Base-by-base conservation (phyloP, 2,113 vertebrate species). In the Corvus moneduloides region DNA sequence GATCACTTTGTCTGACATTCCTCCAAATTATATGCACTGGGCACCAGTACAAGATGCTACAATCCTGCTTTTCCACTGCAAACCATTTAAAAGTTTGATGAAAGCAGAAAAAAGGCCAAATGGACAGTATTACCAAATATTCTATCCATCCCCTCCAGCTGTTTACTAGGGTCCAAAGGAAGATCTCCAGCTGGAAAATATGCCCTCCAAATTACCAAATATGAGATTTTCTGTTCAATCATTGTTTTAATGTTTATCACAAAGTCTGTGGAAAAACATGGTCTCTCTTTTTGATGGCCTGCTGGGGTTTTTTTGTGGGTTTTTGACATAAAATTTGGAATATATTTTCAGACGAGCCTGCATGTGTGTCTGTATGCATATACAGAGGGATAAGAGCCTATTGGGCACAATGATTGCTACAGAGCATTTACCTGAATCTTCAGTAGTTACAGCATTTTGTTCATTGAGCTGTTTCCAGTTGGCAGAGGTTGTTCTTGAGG, bases 401-500 rank as follows among this genome's bases (percentile, higher is more conserved):
- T 67, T 85, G 55, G 54, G 68, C 52, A 61, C 78, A 56, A 30
- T 58, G 44, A 32, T 89, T 78, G 88, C 52, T 89, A 44, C 69
- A 74, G 52, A 83, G 49, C 61, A 23, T 97, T 94, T 94, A 92
- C 94, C 94, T 91, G 79, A 59, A 20, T 63, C 77, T 87, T 49
- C 61, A 93, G 7, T 67, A 90, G 61, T 84, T 94, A 56, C 43
- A 67, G 71, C 78, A 9, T 96, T 96, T 91, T 91, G 64, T 80
- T 97, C 90, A 84, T 62, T 95, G 92, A 95, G 80, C 91, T 51
- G 55, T 89, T 97, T 90, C 93, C 77, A 92, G 54, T 51, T 98
- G 97, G 98, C 97, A 97, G 84, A 95, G 94, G 41, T 96, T 97
- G 96, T 89, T 90, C 96, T 94, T 87, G 61, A 67, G 97, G 96